Conservation (phyloP, 1,140 invertebrate species). For the Pectinophora gossypiella region DNA sequence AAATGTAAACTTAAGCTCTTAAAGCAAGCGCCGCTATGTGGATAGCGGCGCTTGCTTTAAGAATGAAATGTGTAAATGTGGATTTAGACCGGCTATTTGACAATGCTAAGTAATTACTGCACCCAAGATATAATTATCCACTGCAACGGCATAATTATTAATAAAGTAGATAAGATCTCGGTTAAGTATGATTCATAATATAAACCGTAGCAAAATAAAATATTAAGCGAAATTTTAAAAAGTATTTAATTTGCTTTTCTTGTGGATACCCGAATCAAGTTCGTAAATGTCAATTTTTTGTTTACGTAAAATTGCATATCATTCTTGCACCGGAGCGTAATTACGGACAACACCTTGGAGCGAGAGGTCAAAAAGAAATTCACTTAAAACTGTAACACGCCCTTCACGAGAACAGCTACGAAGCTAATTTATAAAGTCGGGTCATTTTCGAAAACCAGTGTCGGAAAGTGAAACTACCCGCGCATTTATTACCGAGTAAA, state of each 20-base stretch:
- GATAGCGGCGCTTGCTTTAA: too few relatives aligned
- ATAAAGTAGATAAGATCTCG: background rate
- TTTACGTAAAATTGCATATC: conserved; percentile 64
- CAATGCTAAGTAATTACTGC: background rate
- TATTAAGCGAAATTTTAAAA: too few relatives aligned
- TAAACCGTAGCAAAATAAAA: background rate
- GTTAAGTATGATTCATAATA: background rate
- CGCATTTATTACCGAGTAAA: conserved; percentile 70
- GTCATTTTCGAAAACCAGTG: conserved; percentile 74
- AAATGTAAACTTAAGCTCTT: background rate
- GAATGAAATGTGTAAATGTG: too few relatives aligned
- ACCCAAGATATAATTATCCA: background rate
- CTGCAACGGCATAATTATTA: background rate
- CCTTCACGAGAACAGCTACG: conserved; percentile 51
- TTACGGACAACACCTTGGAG: conserved; percentile 64
- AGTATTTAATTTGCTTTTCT: background rate
- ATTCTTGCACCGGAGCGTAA: conserved; percentile 40
- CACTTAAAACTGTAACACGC: conserved; percentile 72
- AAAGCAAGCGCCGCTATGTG: too few relatives aligned
- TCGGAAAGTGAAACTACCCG: conserved; percentile 70
- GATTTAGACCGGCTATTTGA: background rate
- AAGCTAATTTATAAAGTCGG: conserved; percentile 59
- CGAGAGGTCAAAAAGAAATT: conserved; percentile 75
- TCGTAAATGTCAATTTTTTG: conserved; percentile 67
- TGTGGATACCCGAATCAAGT: background rate